Conservation (phyloP, 2,888 invertebrate species). For the Melanostoma mellinum region DNA sequence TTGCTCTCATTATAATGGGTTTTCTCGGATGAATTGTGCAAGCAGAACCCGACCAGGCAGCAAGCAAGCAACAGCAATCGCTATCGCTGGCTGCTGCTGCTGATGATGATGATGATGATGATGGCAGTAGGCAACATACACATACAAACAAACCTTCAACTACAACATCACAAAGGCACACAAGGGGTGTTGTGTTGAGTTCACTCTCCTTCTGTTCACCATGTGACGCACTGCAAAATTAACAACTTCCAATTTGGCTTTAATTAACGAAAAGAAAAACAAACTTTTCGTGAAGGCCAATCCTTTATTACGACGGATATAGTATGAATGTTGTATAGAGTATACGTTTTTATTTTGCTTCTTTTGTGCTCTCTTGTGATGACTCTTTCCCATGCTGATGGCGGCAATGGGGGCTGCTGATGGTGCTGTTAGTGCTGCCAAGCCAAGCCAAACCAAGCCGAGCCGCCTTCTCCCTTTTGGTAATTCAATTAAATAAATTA, state of each 20-base stretch:
- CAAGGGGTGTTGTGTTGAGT: conserved; percentile 31
- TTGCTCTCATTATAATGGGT: conserved; percentile 67
- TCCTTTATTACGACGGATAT: conserved; percentile 61
- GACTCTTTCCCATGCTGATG: conserved; percentile 40
- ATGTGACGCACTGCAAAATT: conserved; percentile 73
- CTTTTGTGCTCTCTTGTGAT: conserved; percentile 42
- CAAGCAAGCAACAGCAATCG: conserved; percentile 18
- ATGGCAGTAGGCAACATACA: conserved; percentile 4
- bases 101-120: no score
- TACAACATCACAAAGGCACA: conserved; percentile 9
- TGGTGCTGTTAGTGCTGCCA: neutral
- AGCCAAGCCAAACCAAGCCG: neutral
- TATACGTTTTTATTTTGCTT: neutral
- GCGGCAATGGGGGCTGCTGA: neutral
- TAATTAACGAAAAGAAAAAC: conserved; percentile 73
- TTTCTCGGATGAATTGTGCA: conserved; percentile 70
- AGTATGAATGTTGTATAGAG: neutral
- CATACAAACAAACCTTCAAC: conserved; percentile 13
- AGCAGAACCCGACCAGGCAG: conserved; percentile 48
- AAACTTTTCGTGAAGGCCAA: conserved; percentile 72
- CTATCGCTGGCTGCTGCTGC: neutral
- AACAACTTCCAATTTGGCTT: conserved; percentile 73
- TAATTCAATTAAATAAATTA: conserved; percentile 73
- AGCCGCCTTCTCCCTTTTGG: conserved; percentile 32
- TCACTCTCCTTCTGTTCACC: conserved; percentile 33